Evolutionary conservation across 2,113 vertebrate species (phyloP).

Genomic region (Pristiophorus japonicus): DNA sequence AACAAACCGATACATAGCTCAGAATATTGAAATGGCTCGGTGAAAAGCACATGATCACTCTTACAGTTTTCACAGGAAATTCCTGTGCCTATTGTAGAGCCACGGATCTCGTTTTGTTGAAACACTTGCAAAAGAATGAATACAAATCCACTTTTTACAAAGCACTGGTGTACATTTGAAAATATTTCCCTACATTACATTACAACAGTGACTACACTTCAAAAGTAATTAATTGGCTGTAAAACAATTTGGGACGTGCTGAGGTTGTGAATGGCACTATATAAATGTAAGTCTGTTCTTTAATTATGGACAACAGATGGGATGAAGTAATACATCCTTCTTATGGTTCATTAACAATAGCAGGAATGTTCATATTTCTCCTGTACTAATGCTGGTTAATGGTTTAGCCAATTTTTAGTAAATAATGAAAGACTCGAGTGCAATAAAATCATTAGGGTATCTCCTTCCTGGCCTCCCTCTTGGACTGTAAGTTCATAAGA

Average conservation of each 20-base stretch:
- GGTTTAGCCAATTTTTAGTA: background rate
- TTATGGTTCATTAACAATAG: background rate
- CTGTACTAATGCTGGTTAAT: background rate
- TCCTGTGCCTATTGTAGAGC: background rate
- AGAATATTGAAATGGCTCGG: background rate
- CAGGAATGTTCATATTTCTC: background rate
- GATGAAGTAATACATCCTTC: background rate
- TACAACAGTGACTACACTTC: background rate
- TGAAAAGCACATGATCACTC: background rate
- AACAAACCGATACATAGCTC: background rate
- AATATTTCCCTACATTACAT: background rate
- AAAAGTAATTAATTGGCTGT: background rate
- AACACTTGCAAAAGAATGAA: background rate
- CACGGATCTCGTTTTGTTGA: background rate
- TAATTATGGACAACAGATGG: background rate
- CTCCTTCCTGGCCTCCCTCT: background rate
- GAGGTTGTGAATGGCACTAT: background rate
- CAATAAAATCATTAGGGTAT: background rate
- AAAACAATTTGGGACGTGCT: background rate
- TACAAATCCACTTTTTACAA: background rate
- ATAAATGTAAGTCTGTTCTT: background rate
- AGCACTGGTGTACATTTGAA: background rate
- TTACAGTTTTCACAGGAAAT: background rate
- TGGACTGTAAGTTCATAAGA: background rate
- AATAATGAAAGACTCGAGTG: background rate